Evolutionary conservation across 2,888 invertebrate species (phyloP).

Genomic region (Tinea semifulvella): DNA sequence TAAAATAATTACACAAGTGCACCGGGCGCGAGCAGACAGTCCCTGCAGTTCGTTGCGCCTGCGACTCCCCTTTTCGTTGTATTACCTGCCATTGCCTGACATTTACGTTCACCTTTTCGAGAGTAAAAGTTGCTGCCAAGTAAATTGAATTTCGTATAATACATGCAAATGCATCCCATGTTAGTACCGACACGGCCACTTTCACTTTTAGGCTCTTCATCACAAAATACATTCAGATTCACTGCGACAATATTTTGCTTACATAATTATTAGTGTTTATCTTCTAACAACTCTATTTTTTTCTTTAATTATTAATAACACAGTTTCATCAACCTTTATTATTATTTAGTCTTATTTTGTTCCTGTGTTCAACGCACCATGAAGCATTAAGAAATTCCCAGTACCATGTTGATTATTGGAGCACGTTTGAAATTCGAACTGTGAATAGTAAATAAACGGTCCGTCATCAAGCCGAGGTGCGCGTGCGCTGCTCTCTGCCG

Average conservation of each 20-base stretch:
- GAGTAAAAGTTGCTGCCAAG: slow-evolving; percentile 32
- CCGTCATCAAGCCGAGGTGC: slow-evolving; percentile 37
- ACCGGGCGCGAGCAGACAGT: slow-evolving; percentile 27
- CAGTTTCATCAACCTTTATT: background rate
- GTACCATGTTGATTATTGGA: slow-evolving; percentile 51
- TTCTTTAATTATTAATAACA: background rate
- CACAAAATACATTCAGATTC: background rate
- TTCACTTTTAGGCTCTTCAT: slow-evolving; percentile 35
- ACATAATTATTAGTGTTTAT: background rate
- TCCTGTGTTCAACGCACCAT: slow-evolving; percentile 12
- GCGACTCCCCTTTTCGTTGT: slow-evolving; percentile 26
- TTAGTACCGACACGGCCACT: slow-evolving; percentile 24
- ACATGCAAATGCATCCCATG: background rate
- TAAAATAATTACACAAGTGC: slow-evolving; percentile 64
- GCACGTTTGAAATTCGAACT: slow-evolving; percentile 55
- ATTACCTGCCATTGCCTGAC: slow-evolving; percentile 28
- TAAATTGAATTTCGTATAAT: slow-evolving; percentile 6
- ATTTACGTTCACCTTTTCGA: slow-evolving; percentile 18
- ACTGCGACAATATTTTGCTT: background rate
- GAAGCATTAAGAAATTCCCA: slow-evolving; percentile 19
- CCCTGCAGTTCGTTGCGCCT: slow-evolving; percentile 41
- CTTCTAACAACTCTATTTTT: background rate
- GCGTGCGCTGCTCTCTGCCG: slow-evolving; percentile 37
- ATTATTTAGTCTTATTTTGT: background rate
- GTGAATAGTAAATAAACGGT: slow-evolving; percentile 62